These are phyloP conservation scores for Gymnocypris eckloni DNA, from an alignment of 2,797 vertebrate species.

Conservation along the genomic window DNA sequence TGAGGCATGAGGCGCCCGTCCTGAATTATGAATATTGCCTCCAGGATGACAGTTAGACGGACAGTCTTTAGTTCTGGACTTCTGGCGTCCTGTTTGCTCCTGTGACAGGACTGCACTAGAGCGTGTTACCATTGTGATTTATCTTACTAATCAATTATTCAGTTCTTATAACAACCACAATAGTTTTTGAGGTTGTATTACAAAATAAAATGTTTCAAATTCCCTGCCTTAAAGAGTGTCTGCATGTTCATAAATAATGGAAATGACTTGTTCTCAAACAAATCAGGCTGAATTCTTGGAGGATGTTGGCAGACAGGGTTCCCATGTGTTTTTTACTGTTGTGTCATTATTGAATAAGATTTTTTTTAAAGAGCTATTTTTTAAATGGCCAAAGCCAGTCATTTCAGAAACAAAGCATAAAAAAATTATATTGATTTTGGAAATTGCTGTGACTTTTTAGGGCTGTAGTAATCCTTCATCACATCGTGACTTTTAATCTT, in stretches of 20 bases:
- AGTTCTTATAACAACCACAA: not conserved
- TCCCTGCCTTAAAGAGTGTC: not conserved
- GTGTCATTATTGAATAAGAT: not conserved
- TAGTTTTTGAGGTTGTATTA: not conserved
- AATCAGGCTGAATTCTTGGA: not conserved
- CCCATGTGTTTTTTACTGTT: too few relatives aligned
- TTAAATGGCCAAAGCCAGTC: not conserved
- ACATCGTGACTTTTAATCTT: not conserved
- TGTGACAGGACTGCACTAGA: slow-evolving; percentile 55
- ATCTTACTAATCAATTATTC: not conserved
- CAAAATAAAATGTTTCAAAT: not conserved
- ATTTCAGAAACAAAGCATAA: not conserved
- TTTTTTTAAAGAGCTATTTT: not conserved
- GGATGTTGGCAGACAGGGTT: not conserved
- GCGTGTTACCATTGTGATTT: not conserved
- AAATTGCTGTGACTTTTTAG: not conserved
- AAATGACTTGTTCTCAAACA: not conserved
- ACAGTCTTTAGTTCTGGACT: slow-evolving; percentile 58
- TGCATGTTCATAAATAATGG: not conserved
- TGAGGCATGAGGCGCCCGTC: slow-evolving; percentile 69
- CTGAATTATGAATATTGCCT: slow-evolving; percentile 69
- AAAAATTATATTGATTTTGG: not conserved
- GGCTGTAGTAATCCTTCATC: not conserved
- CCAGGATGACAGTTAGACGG: not conserved
- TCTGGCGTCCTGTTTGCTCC: slow-evolving; percentile 64